phyloP scores from a whole-genome alignment of 2,888 invertebrate genomes.

The Arenicola marina region DNA sequence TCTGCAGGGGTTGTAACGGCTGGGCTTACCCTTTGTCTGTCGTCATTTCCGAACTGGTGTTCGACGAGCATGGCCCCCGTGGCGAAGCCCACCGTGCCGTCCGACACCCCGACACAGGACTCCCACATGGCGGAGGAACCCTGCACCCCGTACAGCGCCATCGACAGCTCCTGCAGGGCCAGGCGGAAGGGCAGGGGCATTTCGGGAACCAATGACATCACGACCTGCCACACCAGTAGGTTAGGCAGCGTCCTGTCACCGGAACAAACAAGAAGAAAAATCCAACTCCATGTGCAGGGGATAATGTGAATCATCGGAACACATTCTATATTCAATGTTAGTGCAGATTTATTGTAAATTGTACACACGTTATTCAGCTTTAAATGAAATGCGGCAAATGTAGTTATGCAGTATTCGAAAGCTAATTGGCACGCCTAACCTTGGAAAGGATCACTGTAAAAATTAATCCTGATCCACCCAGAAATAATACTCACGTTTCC shows the following conservation, averaged over 20 bases:
- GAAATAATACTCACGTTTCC: neutral
- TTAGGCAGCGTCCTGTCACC: slow-evolving; percentile 47
- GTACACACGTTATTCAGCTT: no score
- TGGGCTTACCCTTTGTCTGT: slow-evolving; percentile 40
- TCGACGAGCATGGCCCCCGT: slow-evolving; percentile 45
- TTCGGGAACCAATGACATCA: slow-evolving; percentile 35
- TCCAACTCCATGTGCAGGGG: no score
- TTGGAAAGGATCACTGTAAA: neutral
- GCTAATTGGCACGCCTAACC: no score
- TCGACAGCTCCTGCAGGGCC: slow-evolving; percentile 36
- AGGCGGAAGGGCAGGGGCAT: slow-evolving; percentile 36
- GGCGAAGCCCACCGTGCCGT: slow-evolving; percentile 38
- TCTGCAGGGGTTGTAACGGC: no score
- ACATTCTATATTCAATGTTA: no score
- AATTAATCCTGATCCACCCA: neutral
- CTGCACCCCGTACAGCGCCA: slow-evolving; percentile 36
- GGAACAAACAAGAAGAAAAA: no score
- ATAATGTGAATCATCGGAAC: no score
- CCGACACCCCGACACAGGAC: slow-evolving; percentile 38
- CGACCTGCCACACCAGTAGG: slow-evolving; percentile 42
- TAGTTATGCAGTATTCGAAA: no score
- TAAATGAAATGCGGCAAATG: no score
- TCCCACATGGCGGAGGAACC: slow-evolving; percentile 39
- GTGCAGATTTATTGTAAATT: no score
- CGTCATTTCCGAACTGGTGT: slow-evolving; percentile 40